Evolutionary conservation across 2,113 vertebrate species (phyloP).

Genomic region (Crotophaga sulcirostris): DNA sequence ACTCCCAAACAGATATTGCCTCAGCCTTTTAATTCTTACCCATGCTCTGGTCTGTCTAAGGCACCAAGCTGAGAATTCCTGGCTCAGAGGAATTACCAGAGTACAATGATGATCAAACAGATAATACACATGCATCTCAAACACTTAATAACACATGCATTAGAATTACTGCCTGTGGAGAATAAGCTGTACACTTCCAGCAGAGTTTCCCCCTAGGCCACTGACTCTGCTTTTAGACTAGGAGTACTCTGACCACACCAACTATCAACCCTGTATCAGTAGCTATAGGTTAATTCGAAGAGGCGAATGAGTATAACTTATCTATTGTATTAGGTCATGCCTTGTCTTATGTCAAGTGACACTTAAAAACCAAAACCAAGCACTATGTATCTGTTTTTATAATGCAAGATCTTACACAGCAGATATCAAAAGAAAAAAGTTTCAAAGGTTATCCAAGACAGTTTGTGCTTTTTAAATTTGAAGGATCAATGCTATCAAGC

Average conservation of each 20-base stretch:
- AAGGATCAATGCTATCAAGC: not conserved
- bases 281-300: rapidly evolving
- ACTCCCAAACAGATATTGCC: not conserved
- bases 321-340: not conserved
- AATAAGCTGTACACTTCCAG: not conserved
- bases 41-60: not conserved
- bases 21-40: not conserved
- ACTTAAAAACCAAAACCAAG: not conserved
- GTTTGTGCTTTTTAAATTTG: not conserved
- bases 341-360: not conserved
- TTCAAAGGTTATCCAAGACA: not conserved
- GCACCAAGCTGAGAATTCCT: not conserved
- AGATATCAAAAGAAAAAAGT: not conserved
- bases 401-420: not conserved
- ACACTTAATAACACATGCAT: not conserved
- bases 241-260: not conserved
- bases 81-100: not conserved
- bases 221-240: not conserved
- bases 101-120: not conserved
- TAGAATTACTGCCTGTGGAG: not conserved
- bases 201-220: not conserved
- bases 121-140: not conserved
- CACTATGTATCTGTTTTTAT: rapidly evolving
- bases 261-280: not conserved
- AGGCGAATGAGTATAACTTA: not conserved